phyloP scores from a whole-genome alignment of 2,113 vertebrate species.

The Baryphthengus martii region DNA sequence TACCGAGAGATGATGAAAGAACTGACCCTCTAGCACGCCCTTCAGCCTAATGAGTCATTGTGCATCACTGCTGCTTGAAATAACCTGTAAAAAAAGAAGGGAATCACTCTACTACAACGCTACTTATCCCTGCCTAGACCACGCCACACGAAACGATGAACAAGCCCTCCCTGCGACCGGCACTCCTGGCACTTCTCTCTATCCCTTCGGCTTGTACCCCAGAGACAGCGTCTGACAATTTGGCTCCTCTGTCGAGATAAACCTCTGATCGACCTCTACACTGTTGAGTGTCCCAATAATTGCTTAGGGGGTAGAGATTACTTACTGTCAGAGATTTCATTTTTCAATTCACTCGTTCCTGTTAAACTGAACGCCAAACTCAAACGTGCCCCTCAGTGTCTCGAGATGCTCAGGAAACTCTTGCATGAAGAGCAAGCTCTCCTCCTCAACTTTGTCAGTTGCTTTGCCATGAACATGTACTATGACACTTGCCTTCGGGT shows the following conservation, averaged over 20 bases:
- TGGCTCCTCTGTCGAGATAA: background rate
- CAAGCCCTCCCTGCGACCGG: background rate
- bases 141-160: background rate
- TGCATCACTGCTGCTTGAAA: background rate
- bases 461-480: background rate
- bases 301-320: background rate
- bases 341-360: background rate
- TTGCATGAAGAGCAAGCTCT: background rate
- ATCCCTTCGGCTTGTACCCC: background rate
- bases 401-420: background rate
- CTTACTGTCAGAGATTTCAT: background rate
- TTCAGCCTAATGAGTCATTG: background rate
- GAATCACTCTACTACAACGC: background rate
- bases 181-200: fast-evolving
- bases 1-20: conserved; percentile 23
- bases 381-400: background rate
- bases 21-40: background rate
- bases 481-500: background rate
- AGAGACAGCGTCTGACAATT: background rate
- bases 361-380: background rate
- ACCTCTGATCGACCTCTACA: background rate
- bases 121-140: background rate
- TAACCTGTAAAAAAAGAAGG: background rate
- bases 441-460: background rate
- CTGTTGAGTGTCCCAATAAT: background rate